Base-by-base conservation (phyloP, 2,797 vertebrate genomes). In the Cyclopterus lumpus region DNA sequence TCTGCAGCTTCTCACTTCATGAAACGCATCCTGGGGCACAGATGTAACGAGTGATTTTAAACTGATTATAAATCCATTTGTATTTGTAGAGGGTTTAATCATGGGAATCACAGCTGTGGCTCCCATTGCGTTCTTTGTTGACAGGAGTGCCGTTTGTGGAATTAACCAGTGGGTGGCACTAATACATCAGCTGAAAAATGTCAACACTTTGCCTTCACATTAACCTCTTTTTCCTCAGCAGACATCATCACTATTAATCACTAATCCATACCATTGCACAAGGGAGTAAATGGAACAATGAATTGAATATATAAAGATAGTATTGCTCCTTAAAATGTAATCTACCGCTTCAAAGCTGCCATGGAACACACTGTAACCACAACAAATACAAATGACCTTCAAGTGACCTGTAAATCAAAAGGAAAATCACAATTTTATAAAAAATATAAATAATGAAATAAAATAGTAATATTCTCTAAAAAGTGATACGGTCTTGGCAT, bases 131-230 rank as follows among this genome's bases (percentile, higher is more conserved):
- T 22, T 61, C 64, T 82, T 74, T 78, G 79, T 71, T 79, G 69
- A 65, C 68, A 83, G 49, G 30, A 75, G 58, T 42, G 77, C 58
- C 83, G 53, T 72, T 84, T 71, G 75, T 55, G 76, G 64, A 80
- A 78, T 85, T 79, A 83, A 79, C 90, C 92, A 90, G 90, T 84
- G 81, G 92, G 93, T 83, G 92, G 91, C 90, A 88, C 86, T 87
- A 75, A 89, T 73, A 86, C 75, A 87, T 82, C 88, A 87, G 79
- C 81, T 62, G 81, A 67, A 54, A 61, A 62, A 54, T 30, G 65
- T 48, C 75, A 66, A 54, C 66, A 62, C 73, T 49, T 64, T 38
- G 58, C n/a, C 70, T 66, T 81, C 36, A 28, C 42, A 59, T 69
- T 12, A 60, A 53, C 53, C 51, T 75, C 30, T 71, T 30, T 49